Percentiles rank a stretch among this genome's conserved stretches.
Evolutionary conservation across 1,140 invertebrate species (phyloP).

Genomic region (Euglossa dilemma): DNA sequence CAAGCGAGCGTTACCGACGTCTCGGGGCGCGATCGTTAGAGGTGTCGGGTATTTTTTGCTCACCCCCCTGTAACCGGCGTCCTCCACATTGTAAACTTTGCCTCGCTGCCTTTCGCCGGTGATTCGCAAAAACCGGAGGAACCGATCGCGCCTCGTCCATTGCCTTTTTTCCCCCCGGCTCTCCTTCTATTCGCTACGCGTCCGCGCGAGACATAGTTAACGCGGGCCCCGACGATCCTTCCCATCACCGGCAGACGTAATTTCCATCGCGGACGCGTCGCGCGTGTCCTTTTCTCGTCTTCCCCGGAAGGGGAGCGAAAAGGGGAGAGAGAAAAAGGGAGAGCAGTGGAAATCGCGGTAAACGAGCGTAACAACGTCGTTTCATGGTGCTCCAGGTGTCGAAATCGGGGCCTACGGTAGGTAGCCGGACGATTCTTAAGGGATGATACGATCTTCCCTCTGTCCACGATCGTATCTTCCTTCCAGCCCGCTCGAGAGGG

Average conservation of each 20-base stretch:
- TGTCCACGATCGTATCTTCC: constrained; percentile 33
- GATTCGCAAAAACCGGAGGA: constrained; percentile 5
- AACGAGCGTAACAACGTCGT: constrained; percentile 56
- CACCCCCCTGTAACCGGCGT: not conserved
- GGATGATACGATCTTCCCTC: constrained; percentile 49
- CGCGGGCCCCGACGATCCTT: too few relatives aligned
- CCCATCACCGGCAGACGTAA: not conserved
- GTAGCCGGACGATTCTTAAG: not conserved
- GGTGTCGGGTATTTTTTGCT: not conserved
- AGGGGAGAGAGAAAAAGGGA: not conserved
- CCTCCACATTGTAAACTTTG: not conserved
- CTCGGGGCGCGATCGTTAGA: not conserved
- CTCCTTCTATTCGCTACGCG: not conserved
- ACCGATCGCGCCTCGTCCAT: constrained; percentile 10
- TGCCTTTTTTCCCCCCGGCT: too few relatives aligned
- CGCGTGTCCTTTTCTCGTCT: not conserved
- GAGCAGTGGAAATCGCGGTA: constrained; percentile 32
- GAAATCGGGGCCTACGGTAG: constrained; percentile 14
- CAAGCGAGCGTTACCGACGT: not conserved
- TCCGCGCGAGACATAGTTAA: not conserved
- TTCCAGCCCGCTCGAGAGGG: not conserved
- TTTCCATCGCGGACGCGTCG: not conserved
- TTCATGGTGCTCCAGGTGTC: constrained; percentile 53
- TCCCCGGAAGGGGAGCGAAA: too few relatives aligned
- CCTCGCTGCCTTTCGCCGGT: not conserved